Evolutionary conservation across 2,888 invertebrate species (phyloP).

Genomic region (Stenichneumon culpator): DNA sequence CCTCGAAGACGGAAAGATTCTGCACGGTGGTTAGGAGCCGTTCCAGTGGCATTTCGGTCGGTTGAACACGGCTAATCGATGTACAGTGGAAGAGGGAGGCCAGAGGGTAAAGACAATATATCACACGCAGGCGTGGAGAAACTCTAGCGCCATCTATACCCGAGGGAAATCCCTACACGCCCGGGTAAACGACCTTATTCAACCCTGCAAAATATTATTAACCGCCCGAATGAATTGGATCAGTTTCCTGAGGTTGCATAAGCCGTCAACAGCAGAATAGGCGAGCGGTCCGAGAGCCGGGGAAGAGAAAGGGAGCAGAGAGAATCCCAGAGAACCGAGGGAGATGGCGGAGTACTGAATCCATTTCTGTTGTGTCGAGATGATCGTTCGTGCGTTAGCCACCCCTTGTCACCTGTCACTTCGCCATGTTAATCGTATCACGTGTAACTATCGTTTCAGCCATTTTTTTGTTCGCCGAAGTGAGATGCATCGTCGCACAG

Average conservation of each 20-base stretch:
- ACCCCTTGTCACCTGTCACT: constrained; percentile 24
- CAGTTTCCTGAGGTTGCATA: constrained; percentile 82
- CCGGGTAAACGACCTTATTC: constrained; percentile 82
- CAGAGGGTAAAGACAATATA: constrained; percentile 37
- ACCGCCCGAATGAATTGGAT: constrained; percentile 82
- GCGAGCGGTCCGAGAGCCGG: constrained; percentile 56
- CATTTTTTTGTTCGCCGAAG: not conserved
- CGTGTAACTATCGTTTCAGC: constrained; percentile 31
- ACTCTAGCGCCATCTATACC: constrained; percentile 52
- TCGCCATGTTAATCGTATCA: constrained; percentile 51
- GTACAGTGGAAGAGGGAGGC: not conserved
- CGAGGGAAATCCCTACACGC: constrained; percentile 55
- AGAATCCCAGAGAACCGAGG: constrained; percentile 59
- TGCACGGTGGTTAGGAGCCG: too few relatives aligned
- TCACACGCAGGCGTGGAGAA: constrained; percentile 53
- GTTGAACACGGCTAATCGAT: constrained; percentile 30
- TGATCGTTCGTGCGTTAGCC: constrained; percentile 62
- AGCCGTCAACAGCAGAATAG: constrained; percentile 80
- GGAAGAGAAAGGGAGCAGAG: constrained; percentile 41
- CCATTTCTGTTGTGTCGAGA: constrained; percentile 64
- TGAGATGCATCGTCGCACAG: not conserved
- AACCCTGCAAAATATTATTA: constrained; percentile 83
- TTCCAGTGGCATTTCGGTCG: constrained; percentile 6
- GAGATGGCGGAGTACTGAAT: constrained; percentile 52
- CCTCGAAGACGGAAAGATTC: not conserved